Base-by-base conservation (phyloP, 2,888 invertebrate species). In the Tiliacea citrago region DNA sequence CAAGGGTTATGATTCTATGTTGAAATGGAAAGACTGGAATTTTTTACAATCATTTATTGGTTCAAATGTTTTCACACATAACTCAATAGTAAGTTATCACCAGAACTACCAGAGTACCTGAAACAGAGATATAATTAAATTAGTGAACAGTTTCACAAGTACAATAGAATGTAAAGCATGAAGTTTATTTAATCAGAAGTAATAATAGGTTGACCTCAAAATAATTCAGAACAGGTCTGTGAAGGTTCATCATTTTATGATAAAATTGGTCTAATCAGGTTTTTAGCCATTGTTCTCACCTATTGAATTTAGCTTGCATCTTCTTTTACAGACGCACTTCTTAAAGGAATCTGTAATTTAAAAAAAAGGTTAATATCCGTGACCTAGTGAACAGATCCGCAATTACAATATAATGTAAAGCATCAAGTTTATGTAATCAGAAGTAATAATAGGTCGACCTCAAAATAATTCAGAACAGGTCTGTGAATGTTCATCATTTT, bases 211-310 rank as follows among this genome's bases (percentile, higher is more conserved):
- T 92, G 86, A 89, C 95, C 95, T 94, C 95, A 95, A 93, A 68
- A 85, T 74, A 83, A 94, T 94, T 95, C 95, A 95, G 95, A 95
- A 96, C 96, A 96, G 96, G 95, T 95, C 96, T 96, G 95, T 96
- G 95, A 93, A 91, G 85, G 75, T 82, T 95, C 95, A 95, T 95
- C 95, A 95, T 93, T 75, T 73, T 13, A 67, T n/a, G 1, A 66
- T 35, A n/a, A 16, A n/a, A 35, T 29, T 35, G 6, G 9, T 16
- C 9, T 9, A 16, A 5, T 21, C 5, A 2, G 1, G 18, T 47
- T 45, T 73, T 16, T 9, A 10, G 29, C 8, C 0, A 12, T 57
- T 13, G 2, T 55, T 68, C 83, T 77, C 42, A 79, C 83, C 79
- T 82, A 10, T 53, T 47, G 7, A 0, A 42, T 24, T 24, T 13